Evolutionary conservation across 1,140 invertebrate genomes (phyloP).

Genomic region (Ctenoplectra terminalis): DNA sequence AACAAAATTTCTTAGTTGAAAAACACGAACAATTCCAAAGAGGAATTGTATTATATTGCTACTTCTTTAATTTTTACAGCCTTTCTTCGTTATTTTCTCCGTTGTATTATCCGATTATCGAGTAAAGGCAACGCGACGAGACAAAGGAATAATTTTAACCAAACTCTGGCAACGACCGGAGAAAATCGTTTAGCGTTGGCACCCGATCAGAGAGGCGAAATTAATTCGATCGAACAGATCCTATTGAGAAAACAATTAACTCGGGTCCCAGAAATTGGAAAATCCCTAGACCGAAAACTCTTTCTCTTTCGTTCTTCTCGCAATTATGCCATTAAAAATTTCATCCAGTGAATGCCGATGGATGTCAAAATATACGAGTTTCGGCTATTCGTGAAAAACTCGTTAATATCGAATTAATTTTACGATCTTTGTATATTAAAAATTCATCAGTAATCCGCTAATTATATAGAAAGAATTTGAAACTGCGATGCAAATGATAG

Average conservation of each 20-base stretch:
- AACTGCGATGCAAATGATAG: no score
- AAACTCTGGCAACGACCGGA: background rate
- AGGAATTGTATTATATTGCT: no score
- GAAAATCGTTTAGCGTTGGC: background rate
- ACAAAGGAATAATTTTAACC: background rate
- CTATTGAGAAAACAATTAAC: background rate
- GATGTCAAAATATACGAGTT: no score
- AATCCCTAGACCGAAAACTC: background rate
- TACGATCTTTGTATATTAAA: no score
- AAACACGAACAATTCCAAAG: no score
- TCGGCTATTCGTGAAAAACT: no score
- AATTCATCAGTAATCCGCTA: no score
- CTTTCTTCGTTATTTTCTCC: background rate
- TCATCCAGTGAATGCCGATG: background rate
- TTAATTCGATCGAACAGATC: constrained; percentile 10
- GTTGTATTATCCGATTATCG: no score
- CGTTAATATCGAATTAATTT: no score
- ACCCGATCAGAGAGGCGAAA: background rate
- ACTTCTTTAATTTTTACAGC: no score
- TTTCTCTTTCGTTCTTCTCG: background rate
- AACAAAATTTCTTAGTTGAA: background rate
- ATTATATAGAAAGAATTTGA: no score
- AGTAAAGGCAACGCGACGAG: background rate
- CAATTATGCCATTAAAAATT: background rate
- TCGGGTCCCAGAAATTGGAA: background rate